Percentiles rank a stretch among this genome's conserved stretches.
Evolutionary conservation across 2,797 vertebrate species (phyloP).

Genomic region (Chaenodraco wilsoni): DNA sequence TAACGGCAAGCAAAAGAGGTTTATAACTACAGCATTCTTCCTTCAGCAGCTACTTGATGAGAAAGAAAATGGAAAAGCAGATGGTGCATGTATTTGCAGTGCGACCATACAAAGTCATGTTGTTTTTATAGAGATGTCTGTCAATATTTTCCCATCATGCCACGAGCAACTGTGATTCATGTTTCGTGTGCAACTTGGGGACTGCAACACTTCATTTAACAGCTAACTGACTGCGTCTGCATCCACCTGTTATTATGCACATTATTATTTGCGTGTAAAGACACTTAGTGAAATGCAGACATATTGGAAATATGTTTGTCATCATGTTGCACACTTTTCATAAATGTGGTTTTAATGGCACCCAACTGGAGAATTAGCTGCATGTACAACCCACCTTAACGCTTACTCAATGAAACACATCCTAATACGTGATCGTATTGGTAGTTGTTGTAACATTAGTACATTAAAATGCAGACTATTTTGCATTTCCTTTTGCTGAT

Average conservation of each 20-base stretch:
- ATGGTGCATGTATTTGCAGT: background rate
- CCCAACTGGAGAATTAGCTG: background rate
- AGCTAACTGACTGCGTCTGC: background rate
- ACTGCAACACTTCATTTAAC: background rate
- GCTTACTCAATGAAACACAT: background rate
- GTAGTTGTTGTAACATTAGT: background rate
- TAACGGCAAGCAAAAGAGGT: background rate
- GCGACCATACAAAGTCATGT: background rate
- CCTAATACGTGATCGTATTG: no score
- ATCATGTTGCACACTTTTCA: no score
- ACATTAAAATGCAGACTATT: background rate
- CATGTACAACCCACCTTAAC: no score
- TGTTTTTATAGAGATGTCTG: background rate
- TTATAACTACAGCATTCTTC: background rate
- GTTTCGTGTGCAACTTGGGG: background rate
- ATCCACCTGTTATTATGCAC: conserved; percentile 1
- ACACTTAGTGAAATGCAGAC: background rate
- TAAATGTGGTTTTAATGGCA: background rate
- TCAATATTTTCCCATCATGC: background rate
- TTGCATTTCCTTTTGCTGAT: background rate
- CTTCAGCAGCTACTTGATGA: background rate
- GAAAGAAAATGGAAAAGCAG: conserved; percentile 13
- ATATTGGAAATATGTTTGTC: background rate
- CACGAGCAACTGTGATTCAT: background rate
- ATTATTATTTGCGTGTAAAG: background rate